A percentile compares a stretch with the other conserved stretches of the same genome.
Evolutionary conservation across 2,888 invertebrate genomes (phyloP).

Genomic region (Pachymerium ferrugineum): DNA sequence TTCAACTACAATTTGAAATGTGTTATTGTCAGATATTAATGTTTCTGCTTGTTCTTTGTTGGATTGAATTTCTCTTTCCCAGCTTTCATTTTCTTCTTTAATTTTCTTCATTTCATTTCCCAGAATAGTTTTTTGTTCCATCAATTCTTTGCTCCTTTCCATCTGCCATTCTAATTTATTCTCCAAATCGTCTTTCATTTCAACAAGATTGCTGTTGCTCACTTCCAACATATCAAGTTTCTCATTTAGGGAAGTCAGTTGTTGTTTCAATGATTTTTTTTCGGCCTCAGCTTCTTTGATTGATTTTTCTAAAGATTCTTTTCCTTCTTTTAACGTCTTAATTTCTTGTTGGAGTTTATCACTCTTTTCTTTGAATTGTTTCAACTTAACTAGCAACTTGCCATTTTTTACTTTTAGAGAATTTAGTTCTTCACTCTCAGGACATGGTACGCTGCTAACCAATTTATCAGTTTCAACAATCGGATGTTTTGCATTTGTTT

Average conservation of each 20-base stretch:
- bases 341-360: constrained; percentile 43
- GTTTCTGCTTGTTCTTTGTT: constrained; percentile 36
- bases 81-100: neutral
- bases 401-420: constrained; percentile 64
- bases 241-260: constrained; percentile 62
- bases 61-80: neutral
- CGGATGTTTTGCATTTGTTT: neutral
- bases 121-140: neutral
- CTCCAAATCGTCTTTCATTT: constrained; percentile 76
- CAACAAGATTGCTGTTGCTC: constrained; percentile 69
- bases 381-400: constrained; percentile 75
- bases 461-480: neutral
- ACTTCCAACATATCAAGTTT: constrained; percentile 66
- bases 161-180: constrained; percentile 43
- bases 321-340: constrained; percentile 50
- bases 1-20: constrained; percentile 37
- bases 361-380: constrained; percentile 64
- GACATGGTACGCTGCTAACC: too few species aligned
- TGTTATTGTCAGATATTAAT: constrained; percentile 38
- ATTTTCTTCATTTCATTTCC: neutral
- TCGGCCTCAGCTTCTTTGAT: too few species aligned
- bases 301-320: too few species aligned
- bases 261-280: too few species aligned
- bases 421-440: constrained; percentile 59
- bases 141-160: neutral